Base-by-base conservation (phyloP, 2,888 invertebrate genomes). In the Deilephila porcellus region DNA sequence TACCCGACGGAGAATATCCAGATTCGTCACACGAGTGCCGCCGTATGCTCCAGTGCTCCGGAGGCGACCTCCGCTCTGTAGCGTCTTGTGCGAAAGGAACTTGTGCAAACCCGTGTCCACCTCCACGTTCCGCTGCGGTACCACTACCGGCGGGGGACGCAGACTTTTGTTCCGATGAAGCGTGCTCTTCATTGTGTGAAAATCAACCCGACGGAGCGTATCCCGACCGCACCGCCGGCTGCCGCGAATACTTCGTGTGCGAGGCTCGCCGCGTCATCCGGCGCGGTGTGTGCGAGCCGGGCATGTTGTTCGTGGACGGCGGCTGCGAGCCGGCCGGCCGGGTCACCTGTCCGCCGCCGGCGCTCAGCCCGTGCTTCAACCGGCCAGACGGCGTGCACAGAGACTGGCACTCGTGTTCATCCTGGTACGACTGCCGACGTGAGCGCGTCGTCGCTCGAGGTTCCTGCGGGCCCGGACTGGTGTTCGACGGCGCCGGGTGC, bases 201-300 rank as follows among this genome's bases (percentile, higher is more conserved):
- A 90, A 91, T 67, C 93, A 92, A 73, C 86, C 91, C 2, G 93
- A 96, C 83, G 96, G 96, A 0, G 95, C 96, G 37, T 95, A 96
- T 85, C 92, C 95, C 20, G 96, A 96, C 82, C 90, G 93, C 32
- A 87, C 93, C 11, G 91, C 95, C 25, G 94, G 93, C 37, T 96
- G 96, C 81, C 92, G 95, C 59, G 95, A 95, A 80, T 96, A 96
- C 83, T 95, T 95, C 82, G 96, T 95, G 79, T 96, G 96, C 83
- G 92, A 94, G 76, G 90, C 93, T 56, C 90, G 90, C 20, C 93
- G 95, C 45, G 95, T 95, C 52, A 92, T 94, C 64, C 91, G 95
- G 7, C 93, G 95, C 73, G 91, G 96, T 11, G 95, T 95, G 20
- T 96, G 96, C 81, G 95, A 95, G 63, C 88, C 92, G 17, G 95